Evolutionary conservation across 2,797 vertebrate genomes (phyloP).

Genomic region (Morus bassanus): DNA sequence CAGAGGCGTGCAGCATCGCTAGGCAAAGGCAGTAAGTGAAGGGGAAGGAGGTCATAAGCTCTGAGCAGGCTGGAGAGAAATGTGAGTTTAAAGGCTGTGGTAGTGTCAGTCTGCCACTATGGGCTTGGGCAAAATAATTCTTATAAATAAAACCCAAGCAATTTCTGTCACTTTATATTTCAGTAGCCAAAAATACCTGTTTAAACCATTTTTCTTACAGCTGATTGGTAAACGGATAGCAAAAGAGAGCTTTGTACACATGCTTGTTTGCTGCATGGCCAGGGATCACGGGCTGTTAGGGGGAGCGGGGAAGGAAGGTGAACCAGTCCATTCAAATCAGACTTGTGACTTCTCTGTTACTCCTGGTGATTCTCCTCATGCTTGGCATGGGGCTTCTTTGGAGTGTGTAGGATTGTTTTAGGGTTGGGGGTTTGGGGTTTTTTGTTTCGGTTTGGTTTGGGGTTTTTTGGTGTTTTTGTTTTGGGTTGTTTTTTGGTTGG

Average conservation of each 20-base stretch:
- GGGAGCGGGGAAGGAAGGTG: neutral
- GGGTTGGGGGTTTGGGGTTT: too few species aligned
- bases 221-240: neutral
- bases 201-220: neutral
- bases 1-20: fast-evolving
- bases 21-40: neutral
- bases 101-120: neutral
- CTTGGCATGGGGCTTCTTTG: neutral
- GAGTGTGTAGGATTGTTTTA: neutral
- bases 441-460: neutral
- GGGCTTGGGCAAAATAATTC: neutral
- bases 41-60: neutral
- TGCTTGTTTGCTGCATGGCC: neutral
- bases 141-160: neutral
- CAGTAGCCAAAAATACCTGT: neutral
- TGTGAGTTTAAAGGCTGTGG: neutral
- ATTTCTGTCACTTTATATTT: neutral
- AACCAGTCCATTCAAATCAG: neutral
- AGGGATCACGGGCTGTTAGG: neutral
- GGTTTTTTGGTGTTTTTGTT: neutral
- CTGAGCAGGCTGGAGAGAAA: neutral
- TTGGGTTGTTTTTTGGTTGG: too few species aligned
- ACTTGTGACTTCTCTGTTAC: neutral
- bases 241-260: neutral
- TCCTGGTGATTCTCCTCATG: neutral